A percentile compares a stretch with the other conserved stretches of the same genome.
Conservation (phyloP, 2,888 invertebrate genomes). For the Dicyrtomina minuta region DNA sequence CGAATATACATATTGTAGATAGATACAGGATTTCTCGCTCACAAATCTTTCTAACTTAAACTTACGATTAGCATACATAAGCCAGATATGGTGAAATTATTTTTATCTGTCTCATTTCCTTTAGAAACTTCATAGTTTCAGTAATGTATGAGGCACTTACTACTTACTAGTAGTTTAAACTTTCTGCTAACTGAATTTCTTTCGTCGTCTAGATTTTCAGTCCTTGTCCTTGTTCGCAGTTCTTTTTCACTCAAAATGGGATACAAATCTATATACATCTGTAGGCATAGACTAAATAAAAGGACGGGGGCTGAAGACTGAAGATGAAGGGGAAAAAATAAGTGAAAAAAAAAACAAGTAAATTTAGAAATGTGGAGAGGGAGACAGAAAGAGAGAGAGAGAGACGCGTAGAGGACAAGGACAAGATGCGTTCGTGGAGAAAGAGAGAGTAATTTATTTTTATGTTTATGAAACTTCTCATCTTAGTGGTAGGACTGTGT, state of each 20-base stretch:
- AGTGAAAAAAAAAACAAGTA: slow-evolving; percentile 11
- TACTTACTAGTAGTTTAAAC: neutral
- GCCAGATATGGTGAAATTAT: slow-evolving; percentile 1
- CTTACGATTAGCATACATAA: too few relatives aligned
- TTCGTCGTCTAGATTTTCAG: neutral
- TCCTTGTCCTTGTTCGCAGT: too few relatives aligned
- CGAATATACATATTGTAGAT: too few relatives aligned
- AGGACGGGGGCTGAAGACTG: neutral
- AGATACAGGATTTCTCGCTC: too few relatives aligned
- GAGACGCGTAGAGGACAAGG: neutral
- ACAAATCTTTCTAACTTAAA: neutral
- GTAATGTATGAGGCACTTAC: neutral
- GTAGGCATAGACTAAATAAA: too few relatives aligned
- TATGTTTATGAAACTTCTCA: slow-evolving; percentile 23
- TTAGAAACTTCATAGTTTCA: neutral
- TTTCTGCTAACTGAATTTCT: neutral
- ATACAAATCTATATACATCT: too few relatives aligned
- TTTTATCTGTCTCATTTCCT: slow-evolving; percentile 16
- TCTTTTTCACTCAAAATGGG: too few relatives aligned
- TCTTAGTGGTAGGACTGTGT: slow-evolving; percentile 12
- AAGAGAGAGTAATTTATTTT: slow-evolving; percentile 28
- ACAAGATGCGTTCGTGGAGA: neutral
- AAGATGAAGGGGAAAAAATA: too few relatives aligned
- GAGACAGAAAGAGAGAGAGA: neutral
- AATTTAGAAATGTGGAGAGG: neutral